These are phyloP conservation scores for Alces alces DNA, from an alignment of 2,113 vertebrate genomes.

Conservation along the genomic window DNA sequence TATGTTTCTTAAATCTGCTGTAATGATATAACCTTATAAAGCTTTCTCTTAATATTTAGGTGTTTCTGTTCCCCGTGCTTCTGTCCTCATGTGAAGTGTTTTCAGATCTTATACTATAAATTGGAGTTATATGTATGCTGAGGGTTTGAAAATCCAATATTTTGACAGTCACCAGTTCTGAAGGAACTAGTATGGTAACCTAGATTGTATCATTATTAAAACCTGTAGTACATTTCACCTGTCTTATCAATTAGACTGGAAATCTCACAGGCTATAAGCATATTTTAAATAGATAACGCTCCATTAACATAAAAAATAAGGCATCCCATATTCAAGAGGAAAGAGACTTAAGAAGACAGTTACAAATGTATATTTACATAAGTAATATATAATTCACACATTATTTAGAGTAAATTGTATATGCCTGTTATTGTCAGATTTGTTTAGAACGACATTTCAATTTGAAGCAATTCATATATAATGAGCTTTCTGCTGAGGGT, in stretches of 20 bases:
- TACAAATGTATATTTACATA: neutral
- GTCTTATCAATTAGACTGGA: neutral
- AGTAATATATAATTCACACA: neutral
- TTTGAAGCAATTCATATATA: neutral
- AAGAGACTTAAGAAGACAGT: neutral
- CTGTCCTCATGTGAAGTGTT: neutral
- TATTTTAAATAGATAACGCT: neutral
- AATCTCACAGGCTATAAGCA: neutral
- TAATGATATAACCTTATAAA: neutral
- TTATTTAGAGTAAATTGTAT: neutral
- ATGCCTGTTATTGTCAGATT: neutral
- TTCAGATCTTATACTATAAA: neutral
- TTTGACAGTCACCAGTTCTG: neutral
- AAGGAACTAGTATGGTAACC: neutral
- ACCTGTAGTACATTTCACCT: neutral
- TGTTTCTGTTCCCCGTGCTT: neutral
- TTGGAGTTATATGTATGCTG: neutral
- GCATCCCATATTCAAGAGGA: neutral
- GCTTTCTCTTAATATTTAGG: neutral
- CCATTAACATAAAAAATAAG: neutral
- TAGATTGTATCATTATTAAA: neutral
- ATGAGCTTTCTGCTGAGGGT: neutral
- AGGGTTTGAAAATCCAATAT: neutral
- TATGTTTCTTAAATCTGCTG: neutral
- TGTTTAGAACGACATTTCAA: conserved; percentile 28